A percentile compares a stretch with the other conserved stretches of the same genome.
These are phyloP conservation scores for Zaprionus gabonicus DNA, from an alignment of 1,140 invertebrate genomes.

Conservation along the genomic window DNA sequence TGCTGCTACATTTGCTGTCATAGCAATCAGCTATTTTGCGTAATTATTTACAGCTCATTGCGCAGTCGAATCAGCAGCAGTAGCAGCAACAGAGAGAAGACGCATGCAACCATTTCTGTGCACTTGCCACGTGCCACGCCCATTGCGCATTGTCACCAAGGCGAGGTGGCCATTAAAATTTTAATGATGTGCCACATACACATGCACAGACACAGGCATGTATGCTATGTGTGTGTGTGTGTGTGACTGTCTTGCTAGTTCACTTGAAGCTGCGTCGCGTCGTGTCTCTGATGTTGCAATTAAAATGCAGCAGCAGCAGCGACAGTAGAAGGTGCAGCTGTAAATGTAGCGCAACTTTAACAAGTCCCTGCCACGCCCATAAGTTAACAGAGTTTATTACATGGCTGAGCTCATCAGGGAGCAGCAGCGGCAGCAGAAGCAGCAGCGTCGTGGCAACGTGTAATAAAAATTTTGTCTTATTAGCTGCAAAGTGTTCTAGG, in stretches of 20 bases:
- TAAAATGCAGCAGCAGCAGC: constrained; percentile 60
- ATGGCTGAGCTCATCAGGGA: constrained; percentile 31
- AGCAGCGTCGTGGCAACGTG: background rate
- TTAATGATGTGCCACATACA: constrained; percentile 69
- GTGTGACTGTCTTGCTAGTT: constrained; percentile 35
- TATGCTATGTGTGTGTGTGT: constrained; percentile 12
- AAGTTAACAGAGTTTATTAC: constrained; percentile 59
- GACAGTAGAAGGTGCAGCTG: background rate
- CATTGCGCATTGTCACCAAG: constrained; percentile 52
- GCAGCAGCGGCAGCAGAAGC: background rate
- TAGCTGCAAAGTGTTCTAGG: constrained; percentile 66
- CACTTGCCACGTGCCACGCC: constrained; percentile 52
- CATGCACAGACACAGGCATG: background rate
- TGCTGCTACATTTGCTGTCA: background rate
- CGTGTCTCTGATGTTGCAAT: constrained; percentile 59
- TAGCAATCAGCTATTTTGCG: constrained; percentile 46
- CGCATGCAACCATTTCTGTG: background rate
- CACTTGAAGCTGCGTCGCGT: constrained; percentile 42
- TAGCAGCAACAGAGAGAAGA: constrained; percentile 3
- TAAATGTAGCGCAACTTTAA: constrained; percentile 42
- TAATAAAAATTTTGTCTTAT: constrained; percentile 70
- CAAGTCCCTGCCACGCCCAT: constrained; percentile 34
- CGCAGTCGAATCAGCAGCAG: constrained; percentile 45
- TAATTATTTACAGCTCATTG: constrained; percentile 68
- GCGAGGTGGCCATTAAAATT: constrained; percentile 64